Conservation (phyloP, 1,140 invertebrate species). For the Oryctes rhinoceros region DNA sequence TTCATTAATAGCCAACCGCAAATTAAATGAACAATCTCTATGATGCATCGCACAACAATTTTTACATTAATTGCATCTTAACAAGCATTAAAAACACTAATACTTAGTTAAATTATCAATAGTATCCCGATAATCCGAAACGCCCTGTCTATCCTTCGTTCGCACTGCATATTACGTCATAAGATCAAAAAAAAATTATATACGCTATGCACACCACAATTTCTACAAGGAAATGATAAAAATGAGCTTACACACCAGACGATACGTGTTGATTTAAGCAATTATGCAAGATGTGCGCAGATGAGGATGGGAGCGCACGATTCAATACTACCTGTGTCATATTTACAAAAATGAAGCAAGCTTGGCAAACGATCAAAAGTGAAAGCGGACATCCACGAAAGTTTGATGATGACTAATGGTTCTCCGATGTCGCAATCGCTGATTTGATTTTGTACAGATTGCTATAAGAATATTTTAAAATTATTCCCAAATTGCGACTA, state of each 20-base stretch:
- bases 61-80: no score
- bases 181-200: neutral
- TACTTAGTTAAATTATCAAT: no score
- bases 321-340: neutral
- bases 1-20: no score
- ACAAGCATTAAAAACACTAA: no score
- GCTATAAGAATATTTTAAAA: neutral
- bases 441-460: neutral
- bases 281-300: neutral
- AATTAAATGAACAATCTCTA: no score
- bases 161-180: no score
- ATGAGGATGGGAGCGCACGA: neutral
- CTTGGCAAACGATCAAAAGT: neutral
- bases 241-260: neutral
- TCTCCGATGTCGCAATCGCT: neutral
- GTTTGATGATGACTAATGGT: conserved; percentile 1
- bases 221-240: neutral
- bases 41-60: no score
- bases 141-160: no score
- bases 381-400: conserved; percentile 1
- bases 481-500: no score
- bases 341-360: neutral
- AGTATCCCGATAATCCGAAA: no score
- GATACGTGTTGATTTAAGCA: neutral
- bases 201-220: neutral